A percentile compares a stretch with the other conserved stretches of the same genome.
These are phyloP conservation scores for Choloepus hoffmanni DNA, from an alignment of 2,113 vertebrate genomes.

Conservation along the genomic window DNA sequence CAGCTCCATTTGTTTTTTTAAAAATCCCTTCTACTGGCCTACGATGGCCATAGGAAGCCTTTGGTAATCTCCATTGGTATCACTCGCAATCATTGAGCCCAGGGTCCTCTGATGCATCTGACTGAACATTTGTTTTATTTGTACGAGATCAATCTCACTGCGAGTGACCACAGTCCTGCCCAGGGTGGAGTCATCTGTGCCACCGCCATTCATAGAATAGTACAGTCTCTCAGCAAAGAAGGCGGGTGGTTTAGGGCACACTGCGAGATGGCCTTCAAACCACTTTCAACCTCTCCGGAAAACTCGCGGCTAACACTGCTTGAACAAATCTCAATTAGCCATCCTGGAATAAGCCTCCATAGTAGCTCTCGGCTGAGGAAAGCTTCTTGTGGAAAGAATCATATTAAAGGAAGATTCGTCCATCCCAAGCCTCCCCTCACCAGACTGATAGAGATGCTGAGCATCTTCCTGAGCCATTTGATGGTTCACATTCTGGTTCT, in stretches of 20 bases:
- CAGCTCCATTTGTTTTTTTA: conserved; percentile 64
- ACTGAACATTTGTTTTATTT: conserved; percentile 89
- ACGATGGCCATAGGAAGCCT: conserved; percentile 88
- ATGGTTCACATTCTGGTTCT: conserved; percentile 87
- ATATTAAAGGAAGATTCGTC: conserved; percentile 90
- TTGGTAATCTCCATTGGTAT: conserved; percentile 90
- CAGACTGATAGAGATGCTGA: conserved; percentile 89
- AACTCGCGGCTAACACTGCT: conserved; percentile 88
- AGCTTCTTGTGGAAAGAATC: conserved; percentile 89
- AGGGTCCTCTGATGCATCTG: conserved; percentile 91
- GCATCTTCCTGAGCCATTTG: conserved; percentile 90
- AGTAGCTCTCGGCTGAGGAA: conserved; percentile 89
- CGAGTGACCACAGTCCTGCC: conserved; percentile 89
- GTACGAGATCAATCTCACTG: conserved; percentile 91
- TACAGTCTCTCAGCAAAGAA: conserved; percentile 91
- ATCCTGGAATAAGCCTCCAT: conserved; percentile 88
- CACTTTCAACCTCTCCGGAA: conserved; percentile 88
- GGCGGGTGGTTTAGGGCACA: conserved; percentile 89
- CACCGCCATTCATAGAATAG: conserved; percentile 89
- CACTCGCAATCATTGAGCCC: conserved; percentile 87
- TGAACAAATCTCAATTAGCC: conserved; percentile 88
- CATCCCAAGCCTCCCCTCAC: conserved; percentile 89
- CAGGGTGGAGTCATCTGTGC: conserved; percentile 90
- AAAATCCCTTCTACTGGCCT: conserved; percentile 85
- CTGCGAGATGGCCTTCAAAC: conserved; percentile 89